These are phyloP conservation scores for Aeoliscus strigatus DNA, from an alignment of 2,797 vertebrate species.

Conservation along the genomic window DNA sequence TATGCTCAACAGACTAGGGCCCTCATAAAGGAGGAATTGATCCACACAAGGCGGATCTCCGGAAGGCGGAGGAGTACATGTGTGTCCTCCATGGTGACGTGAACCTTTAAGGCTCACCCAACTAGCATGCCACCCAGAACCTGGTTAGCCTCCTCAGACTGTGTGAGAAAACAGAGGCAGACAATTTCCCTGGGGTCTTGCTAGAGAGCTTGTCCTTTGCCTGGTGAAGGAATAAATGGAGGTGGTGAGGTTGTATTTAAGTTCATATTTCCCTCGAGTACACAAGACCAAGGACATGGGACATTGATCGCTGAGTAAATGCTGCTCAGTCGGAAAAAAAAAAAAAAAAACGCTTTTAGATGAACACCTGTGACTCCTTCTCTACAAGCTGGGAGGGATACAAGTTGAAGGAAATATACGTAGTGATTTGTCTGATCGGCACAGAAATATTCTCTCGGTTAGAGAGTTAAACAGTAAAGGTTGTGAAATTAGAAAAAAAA, in stretches of 20 bases:
- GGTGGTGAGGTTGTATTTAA: conserved; percentile 65
- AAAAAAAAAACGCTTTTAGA: too few relatives aligned
- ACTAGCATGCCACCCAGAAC: conserved; percentile 42
- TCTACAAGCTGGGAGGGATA: too few relatives aligned
- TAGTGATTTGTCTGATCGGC: too few relatives aligned
- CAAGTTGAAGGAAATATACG: too few relatives aligned
- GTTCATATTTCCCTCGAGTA: conserved; percentile 73
- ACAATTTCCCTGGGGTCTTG: conserved; percentile 61
- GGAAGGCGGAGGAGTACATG: conserved; percentile 22
- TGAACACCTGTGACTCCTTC: too few relatives aligned
- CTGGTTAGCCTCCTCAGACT: conserved; percentile 29
- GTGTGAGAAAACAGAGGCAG: conserved; percentile 70
- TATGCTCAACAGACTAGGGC: conserved; percentile 57
- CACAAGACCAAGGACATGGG: conserved; percentile 63
- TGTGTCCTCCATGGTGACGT: conserved; percentile 28
- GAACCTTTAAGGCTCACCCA: conserved; percentile 47
- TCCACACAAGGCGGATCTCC: conserved; percentile 53
- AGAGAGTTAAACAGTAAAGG: too few relatives aligned
- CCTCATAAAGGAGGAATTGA: conserved; percentile 76
- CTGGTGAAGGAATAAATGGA: conserved; percentile 66
- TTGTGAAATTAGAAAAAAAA: too few relatives aligned
- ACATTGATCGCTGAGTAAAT: conserved; percentile 72
- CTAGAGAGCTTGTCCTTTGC: conserved; percentile 65
- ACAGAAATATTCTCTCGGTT: too few relatives aligned
- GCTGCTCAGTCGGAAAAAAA: conserved; percentile 53